Base-by-base conservation (phyloP, 1,140 invertebrate genomes). In the Phocides pigmalion region DNA sequence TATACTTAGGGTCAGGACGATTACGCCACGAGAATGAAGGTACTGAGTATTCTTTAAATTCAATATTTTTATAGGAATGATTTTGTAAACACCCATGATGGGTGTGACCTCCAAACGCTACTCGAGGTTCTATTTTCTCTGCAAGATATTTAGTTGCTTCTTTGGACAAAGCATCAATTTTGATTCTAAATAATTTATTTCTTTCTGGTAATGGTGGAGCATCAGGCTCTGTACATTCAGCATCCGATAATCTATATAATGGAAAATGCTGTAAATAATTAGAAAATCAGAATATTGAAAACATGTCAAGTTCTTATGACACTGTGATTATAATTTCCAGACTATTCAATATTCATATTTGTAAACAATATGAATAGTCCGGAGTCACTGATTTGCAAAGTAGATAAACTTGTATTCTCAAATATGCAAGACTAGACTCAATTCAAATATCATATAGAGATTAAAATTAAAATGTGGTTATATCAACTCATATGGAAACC, bases 11-110 rank as follows among this genome's bases (percentile, higher is more conserved):
- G 92, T 97, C 96, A 58, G 96, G 94, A 86, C 97, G 97, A 90
- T 99, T 99, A 62, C 98, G 93, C 98, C 98, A 99, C 82, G 95
- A 98, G 79, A 99, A 99, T 11, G 98, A 99, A 0, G 98, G 94
- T 19, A 99, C 93, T 4, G 98, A 96, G 64, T 95, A 94, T 92
- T 97, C 96, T 42, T 93, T 74, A 65, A 93, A 91, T 22, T 87
- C 54, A 4, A 76, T 39, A 58, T 89, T 81, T 46, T 90, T 70
- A 66, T 82, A 76, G 4, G 78, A 76, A 76, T 94, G 91, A 14
- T 81, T 74, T 11, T 85, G 63, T 39, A 94, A 91, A 79, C 98
- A 99, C 14, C 96, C 96, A 87, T 98, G 96, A 92, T 99, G 98
- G 3, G 97, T 98, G 77, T 99, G 98, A 0, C 98, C 98, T 66